phyloP scores from a whole-genome alignment of 2,113 vertebrate genomes.

The Amblyopsis rosae region DNA sequence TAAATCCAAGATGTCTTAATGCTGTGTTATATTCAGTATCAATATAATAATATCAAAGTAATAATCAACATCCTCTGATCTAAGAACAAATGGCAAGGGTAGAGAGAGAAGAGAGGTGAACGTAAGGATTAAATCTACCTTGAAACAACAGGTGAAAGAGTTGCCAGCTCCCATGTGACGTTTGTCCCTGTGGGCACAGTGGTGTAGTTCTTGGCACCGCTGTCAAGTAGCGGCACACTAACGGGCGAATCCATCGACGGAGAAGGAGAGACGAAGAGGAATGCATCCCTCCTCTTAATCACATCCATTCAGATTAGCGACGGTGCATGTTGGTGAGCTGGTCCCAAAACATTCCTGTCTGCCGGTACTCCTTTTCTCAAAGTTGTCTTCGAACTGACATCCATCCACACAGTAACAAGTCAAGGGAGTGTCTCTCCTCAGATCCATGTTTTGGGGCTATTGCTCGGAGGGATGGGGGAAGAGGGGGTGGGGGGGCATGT shows the following conservation, averaged over 20 bases:
- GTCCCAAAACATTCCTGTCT: neutral
- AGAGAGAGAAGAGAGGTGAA: neutral
- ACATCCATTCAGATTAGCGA: constrained; percentile 20
- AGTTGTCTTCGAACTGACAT: neutral
- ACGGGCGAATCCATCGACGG: constrained; percentile 58
- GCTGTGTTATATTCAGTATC: too few relatives aligned
- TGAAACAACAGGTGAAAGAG: constrained; percentile 38
- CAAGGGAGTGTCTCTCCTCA: neutral
- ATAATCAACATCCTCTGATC: neutral
- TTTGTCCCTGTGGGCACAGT: constrained; percentile 26
- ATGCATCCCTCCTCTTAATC: constrained; percentile 50
- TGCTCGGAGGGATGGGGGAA: neutral
- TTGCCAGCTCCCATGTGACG: constrained; percentile 51
- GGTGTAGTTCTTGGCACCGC: constrained; percentile 43
- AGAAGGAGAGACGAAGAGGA: constrained; percentile 12
- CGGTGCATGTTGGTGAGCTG: neutral
- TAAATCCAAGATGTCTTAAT: too few relatives aligned
- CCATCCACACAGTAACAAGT: neutral
- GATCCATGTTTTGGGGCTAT: neutral
- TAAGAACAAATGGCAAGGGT: neutral
- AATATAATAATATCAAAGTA: too few relatives aligned
- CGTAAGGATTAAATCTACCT: constrained; percentile 30
- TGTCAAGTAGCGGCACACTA: constrained; percentile 50
- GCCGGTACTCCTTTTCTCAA: constrained; percentile 9
- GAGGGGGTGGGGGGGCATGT: neutral